These are phyloP conservation scores for Stegana nigrithorax DNA, from an alignment of 2,888 invertebrate genomes.

Conservation along the genomic window DNA sequence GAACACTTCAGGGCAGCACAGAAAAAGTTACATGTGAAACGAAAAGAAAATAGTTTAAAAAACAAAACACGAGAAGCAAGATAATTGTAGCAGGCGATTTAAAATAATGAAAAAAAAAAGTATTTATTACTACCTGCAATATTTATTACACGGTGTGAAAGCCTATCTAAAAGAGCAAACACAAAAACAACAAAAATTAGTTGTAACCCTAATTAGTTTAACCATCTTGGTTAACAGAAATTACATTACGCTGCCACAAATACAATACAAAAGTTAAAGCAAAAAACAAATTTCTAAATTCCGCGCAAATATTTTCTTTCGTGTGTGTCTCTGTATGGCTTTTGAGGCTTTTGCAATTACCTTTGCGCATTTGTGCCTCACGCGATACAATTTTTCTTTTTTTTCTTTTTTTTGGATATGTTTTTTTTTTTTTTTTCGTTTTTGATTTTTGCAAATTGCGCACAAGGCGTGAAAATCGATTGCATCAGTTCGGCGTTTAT, in stretches of 20 bases:
- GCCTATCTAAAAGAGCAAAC: no score
- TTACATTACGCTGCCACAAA: no score
- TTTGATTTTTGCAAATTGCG: conserved; percentile 6
- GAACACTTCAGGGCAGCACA: no score
- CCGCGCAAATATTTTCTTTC: neutral
- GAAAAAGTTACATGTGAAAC: no score
- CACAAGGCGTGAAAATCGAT: conserved; percentile 9
- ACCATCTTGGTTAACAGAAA: neutral
- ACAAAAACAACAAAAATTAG: neutral
- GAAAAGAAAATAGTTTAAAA: no score
- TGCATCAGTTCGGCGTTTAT: conserved; percentile 5
- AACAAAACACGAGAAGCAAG: no score
- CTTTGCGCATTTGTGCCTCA: neutral
- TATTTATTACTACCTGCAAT: no score
- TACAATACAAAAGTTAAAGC: neutral
- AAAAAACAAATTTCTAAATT: neutral
- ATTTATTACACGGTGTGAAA: no score
- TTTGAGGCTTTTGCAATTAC: neutral
- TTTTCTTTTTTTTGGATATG: neutral
- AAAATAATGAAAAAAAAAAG: no score
- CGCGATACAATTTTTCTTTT: neutral
- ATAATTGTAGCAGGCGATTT: no score
- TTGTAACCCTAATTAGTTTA: neutral
- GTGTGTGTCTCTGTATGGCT: neutral
- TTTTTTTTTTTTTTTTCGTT: conserved; percentile 2